A percentile compares a stretch with the other conserved stretches of the same genome.
Conservation (phyloP, 2,113 vertebrate species). For the Sylvia atricapilla region DNA sequence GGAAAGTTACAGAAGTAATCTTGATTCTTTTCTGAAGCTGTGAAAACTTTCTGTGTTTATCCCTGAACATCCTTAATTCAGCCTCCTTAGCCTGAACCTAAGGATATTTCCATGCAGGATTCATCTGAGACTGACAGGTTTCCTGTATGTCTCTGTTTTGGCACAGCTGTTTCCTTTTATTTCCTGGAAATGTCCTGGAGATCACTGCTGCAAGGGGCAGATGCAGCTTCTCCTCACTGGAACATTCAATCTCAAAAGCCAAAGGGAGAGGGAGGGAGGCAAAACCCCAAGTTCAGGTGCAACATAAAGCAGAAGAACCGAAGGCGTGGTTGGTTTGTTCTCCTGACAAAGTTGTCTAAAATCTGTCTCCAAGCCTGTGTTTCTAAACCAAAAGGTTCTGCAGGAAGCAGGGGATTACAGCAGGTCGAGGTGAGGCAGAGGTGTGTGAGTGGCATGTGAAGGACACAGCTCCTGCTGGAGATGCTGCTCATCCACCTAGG, state of each 20-base stretch:
- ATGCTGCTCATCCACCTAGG: neutral
- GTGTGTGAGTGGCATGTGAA: neutral
- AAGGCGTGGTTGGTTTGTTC: neutral
- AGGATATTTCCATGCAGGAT: neutral
- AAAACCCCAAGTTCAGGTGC: neutral
- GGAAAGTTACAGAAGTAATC: neutral
- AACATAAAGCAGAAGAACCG: neutral
- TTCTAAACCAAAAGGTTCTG: neutral
- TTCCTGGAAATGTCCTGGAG: neutral
- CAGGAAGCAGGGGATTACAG: neutral
- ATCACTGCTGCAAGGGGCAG: neutral
- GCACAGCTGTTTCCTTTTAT: constrained; percentile 8
- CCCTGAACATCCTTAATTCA: neutral
- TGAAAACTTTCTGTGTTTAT: neutral
- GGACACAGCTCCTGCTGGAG: neutral
- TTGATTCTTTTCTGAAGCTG: neutral
- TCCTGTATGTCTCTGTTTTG: neutral
- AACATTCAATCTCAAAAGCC: neutral
- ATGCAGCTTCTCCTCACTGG: neutral
- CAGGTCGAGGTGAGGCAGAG: neutral
- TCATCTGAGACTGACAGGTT: neutral
- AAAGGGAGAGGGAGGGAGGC: neutral
- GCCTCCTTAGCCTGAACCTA: neutral
- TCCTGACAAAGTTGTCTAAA: neutral
- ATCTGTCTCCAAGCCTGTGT: neutral